Percentiles rank a stretch among this genome's conserved stretches.
These are phyloP conservation scores for Drosophila kuntzei DNA, from an alignment of 2,888 invertebrate species.

Conservation along the genomic window DNA sequence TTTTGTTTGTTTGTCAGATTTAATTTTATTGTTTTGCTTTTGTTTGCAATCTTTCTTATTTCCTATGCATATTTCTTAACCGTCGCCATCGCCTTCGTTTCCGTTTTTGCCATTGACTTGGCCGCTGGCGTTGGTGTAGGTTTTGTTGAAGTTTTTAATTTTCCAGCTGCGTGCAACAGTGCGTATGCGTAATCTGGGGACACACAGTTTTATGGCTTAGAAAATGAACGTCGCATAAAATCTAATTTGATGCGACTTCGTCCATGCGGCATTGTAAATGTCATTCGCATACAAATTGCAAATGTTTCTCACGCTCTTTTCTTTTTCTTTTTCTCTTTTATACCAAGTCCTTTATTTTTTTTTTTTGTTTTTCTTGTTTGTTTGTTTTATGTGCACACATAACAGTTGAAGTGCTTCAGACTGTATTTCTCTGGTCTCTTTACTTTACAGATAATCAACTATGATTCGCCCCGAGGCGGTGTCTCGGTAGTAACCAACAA, in stretches of 20 bases:
- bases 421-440: conserved; percentile 25
- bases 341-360: not conserved
- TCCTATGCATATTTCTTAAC: conserved; percentile 31
- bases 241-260: conserved; percentile 57
- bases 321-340: not conserved
- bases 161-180: conserved; percentile 69
- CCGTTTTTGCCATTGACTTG: not conserved
- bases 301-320: conserved; percentile 29
- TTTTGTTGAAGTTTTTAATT: conserved; percentile 58
- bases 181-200: conserved; percentile 76
- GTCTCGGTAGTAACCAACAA: conserved; percentile 96
- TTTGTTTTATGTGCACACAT: conserved; percentile 39
- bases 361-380: not conserved
- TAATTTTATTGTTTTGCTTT: conserved; percentile 82
- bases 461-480: conserved; percentile 95
- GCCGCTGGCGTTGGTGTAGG: not conserved
- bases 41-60: conserved; percentile 53
- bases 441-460: conserved; percentile 93
- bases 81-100: not conserved
- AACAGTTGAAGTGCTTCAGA: conserved; percentile 36
- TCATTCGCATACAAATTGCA: conserved; percentile 66
- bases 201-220: conserved; percentile 73
- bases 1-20: conserved; percentile 68
- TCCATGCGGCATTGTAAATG: conserved; percentile 56
- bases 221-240: conserved; percentile 70